Conservation (phyloP, 2,797 vertebrate genomes). For the Cryptoprocta ferox region DNA sequence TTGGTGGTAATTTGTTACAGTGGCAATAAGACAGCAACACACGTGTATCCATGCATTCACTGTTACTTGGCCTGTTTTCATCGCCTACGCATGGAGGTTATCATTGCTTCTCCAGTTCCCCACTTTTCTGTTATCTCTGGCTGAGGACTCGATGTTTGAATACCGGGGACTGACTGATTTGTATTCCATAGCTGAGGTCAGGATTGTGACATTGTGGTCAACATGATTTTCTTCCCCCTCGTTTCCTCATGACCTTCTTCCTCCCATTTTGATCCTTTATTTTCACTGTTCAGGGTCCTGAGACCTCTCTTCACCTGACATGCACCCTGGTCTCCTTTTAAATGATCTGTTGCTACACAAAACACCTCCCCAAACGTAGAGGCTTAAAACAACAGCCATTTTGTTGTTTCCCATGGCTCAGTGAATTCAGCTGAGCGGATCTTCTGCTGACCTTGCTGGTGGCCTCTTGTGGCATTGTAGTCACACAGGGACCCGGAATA, state of each 20-base stretch:
- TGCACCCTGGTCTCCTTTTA: neutral
- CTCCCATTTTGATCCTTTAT: neutral
- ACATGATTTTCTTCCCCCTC: neutral
- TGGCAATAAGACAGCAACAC: neutral
- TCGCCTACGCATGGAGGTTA: neutral
- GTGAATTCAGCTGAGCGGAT: neutral
- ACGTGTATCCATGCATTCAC: too few species aligned
- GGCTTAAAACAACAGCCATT: neutral
- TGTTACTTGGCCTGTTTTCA: neutral
- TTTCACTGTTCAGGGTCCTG: neutral
- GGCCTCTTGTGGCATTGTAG: neutral
- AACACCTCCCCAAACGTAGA: neutral
- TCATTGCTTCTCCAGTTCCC: neutral
- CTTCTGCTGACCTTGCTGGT: neutral
- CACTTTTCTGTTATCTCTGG: neutral
- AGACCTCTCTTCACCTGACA: neutral
- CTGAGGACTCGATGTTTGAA: neutral
- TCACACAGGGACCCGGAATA: rapidly evolving
- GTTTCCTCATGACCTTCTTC: neutral
- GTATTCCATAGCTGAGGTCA: neutral
- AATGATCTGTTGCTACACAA: neutral
- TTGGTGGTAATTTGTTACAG: neutral
- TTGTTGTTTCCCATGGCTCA: neutral
- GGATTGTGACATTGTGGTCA: neutral
- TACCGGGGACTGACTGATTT: neutral